These are phyloP conservation scores for Paramormyrops hopkinsi DNA, from an alignment of 2,797 vertebrate species.

Conservation along the genomic window DNA sequence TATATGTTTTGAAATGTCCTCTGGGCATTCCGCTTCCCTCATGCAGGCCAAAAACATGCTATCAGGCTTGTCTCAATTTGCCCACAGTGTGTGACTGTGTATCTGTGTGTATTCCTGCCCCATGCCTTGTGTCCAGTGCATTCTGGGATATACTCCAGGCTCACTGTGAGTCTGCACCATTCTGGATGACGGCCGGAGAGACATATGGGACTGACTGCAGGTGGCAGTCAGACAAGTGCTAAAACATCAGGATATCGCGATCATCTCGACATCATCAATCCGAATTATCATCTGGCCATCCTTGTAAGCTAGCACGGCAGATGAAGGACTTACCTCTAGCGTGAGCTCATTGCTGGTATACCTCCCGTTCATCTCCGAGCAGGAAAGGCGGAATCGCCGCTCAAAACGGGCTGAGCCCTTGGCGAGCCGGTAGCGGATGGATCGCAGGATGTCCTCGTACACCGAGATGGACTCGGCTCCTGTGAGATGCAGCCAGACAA, in stretches of 20 bases:
- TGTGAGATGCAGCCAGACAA: conserved; percentile 38
- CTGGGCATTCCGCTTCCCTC: not conserved
- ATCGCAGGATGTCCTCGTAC: conserved; percentile 88
- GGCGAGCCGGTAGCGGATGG: conserved; percentile 79
- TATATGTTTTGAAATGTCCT: not conserved
- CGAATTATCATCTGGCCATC: not conserved
- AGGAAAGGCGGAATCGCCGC: conserved; percentile 88
- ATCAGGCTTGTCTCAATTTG: not conserved
- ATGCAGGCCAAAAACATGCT: not conserved
- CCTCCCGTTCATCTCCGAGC: conserved; percentile 96
- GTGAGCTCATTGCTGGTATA: conserved; percentile 96
- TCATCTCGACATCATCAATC: not conserved
- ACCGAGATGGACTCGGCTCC: conserved; percentile 94
- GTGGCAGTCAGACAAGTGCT: not conserved
- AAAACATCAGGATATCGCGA: not conserved
- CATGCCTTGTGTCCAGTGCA: not conserved
- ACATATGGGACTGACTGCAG: not conserved
- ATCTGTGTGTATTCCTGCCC: not conserved
- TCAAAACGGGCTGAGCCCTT: conserved; percentile 83
- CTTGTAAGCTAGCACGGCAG: no score
- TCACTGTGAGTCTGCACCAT: not conserved
- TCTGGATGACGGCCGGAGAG: not conserved
- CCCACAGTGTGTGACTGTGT: not conserved
- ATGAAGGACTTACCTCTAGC: conserved; percentile 70
- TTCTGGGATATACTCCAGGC: not conserved